Evolutionary conservation across 2,113 vertebrate species (phyloP).

Genomic region (Butorides virescens): DNA sequence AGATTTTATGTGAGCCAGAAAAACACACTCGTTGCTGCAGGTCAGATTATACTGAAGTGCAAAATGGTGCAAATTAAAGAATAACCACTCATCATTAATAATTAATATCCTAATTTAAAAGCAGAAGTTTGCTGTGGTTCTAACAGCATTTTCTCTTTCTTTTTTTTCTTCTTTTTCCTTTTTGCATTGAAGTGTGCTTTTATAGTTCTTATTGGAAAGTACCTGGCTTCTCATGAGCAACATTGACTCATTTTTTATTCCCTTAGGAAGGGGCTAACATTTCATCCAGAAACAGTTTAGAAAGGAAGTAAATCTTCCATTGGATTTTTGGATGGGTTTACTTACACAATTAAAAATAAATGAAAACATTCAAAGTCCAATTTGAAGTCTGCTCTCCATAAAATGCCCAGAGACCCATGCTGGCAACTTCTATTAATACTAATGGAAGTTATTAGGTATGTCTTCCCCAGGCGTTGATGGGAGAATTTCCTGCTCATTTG

Average conservation of each 20-base stretch:
- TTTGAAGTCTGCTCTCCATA: not conserved
- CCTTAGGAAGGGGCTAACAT: not conserved
- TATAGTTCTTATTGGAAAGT: not conserved
- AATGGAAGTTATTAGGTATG: not conserved
- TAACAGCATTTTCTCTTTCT: not conserved
- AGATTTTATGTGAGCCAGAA: not conserved
- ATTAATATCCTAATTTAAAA: not conserved
- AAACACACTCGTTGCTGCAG: not conserved
- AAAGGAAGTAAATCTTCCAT: not conserved
- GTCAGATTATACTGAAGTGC: not conserved
- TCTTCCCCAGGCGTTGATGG: not conserved
- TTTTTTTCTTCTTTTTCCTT: not conserved
- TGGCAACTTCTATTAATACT: not conserved
- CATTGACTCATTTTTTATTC: not conserved
- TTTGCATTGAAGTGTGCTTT: not conserved
- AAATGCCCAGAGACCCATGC: not conserved
- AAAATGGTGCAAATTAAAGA: not conserved
- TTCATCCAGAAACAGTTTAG: not conserved
- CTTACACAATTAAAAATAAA: slow-evolving; percentile 38
- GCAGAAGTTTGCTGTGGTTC: not conserved
- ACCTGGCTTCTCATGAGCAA: not conserved
- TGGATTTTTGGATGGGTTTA: not conserved
- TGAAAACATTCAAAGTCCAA: not conserved
- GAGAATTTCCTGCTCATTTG: not conserved
- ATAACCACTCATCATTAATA: not conserved